Evolutionary conservation across 2,797 vertebrate genomes (phyloP).

Genomic region (Phoeniculus purpureus): DNA sequence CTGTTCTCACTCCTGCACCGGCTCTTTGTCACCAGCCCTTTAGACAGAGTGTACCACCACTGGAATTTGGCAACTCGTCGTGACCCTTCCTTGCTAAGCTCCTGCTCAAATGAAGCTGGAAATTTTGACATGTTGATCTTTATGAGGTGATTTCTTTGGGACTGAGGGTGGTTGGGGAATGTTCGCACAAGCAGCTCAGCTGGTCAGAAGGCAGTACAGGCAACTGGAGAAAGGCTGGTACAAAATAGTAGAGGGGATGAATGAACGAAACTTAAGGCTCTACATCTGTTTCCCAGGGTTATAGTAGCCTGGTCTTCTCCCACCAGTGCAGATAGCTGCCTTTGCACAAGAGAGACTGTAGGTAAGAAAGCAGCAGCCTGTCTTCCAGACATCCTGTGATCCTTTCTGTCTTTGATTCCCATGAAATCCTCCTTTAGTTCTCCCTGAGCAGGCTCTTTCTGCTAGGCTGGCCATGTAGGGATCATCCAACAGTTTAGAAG

Average conservation of each 20-base stretch:
- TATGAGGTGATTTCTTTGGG: background rate
- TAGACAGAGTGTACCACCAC: background rate
- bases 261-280: slow-evolving; percentile 27
- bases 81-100: background rate
- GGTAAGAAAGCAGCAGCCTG: background rate
- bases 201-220: background rate
- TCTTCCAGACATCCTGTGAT: background rate
- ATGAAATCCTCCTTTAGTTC: background rate
- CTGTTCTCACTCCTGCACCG: background rate
- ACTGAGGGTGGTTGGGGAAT: background rate
- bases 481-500: background rate
- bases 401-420: background rate
- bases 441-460: background rate
- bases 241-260: background rate
- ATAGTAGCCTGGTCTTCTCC: background rate
- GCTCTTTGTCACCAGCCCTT: background rate
- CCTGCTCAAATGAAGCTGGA: background rate
- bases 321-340: background rate
- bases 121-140: background rate
- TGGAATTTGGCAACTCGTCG: background rate
- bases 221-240: too few species aligned
- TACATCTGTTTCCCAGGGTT: slow-evolving; percentile 1
- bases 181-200: background rate
- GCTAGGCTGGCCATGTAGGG: background rate
- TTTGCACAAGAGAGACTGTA: background rate